Percentiles rank a stretch among this genome's conserved stretches.
These are phyloP conservation scores for Lymantria monacha DNA, from an alignment of 2,888 invertebrate species.

Conservation along the genomic window DNA sequence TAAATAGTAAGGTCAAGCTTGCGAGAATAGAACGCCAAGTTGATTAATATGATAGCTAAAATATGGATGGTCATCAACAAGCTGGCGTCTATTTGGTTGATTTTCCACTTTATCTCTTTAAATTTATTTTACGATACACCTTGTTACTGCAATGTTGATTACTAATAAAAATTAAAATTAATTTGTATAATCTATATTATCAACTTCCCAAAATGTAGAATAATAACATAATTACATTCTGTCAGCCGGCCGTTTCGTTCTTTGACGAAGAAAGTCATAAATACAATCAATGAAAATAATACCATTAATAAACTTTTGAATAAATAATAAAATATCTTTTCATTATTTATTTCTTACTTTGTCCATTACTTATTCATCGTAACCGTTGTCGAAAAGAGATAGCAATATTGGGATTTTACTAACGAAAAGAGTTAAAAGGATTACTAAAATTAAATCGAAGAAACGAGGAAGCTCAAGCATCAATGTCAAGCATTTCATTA, in stretches of 20 bases:
- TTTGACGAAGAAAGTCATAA: conserved; percentile 36
- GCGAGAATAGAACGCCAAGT: too few relatives aligned
- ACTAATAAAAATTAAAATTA: conserved; percentile 11
- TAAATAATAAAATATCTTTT: background rate
- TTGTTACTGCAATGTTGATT: background rate
- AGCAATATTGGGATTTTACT: background rate
- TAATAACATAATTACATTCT: conserved; percentile 44
- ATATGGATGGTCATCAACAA: too few relatives aligned
- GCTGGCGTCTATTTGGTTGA: too few relatives aligned
- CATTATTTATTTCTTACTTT: too few relatives aligned
- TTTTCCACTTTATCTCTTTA: too few relatives aligned
- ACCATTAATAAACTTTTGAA: too few relatives aligned
- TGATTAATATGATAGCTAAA: too few relatives aligned
- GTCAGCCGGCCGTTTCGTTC: conserved; percentile 34
- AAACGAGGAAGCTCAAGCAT: conserved; percentile 16
- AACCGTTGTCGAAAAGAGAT: background rate
- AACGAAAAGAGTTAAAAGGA: background rate
- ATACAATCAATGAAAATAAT: conserved; percentile 36
- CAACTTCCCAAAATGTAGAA: conserved; percentile 34
- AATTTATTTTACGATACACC: background rate
- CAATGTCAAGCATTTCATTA: background rate
- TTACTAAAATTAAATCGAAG: conserved; percentile 11
- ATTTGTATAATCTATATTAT: conserved; percentile 42
- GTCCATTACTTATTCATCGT: background rate
- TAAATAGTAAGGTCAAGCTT: too few relatives aligned